Evolutionary conservation across 2,797 vertebrate species (phyloP).

Genomic region (Pelochelys cantorii): DNA sequence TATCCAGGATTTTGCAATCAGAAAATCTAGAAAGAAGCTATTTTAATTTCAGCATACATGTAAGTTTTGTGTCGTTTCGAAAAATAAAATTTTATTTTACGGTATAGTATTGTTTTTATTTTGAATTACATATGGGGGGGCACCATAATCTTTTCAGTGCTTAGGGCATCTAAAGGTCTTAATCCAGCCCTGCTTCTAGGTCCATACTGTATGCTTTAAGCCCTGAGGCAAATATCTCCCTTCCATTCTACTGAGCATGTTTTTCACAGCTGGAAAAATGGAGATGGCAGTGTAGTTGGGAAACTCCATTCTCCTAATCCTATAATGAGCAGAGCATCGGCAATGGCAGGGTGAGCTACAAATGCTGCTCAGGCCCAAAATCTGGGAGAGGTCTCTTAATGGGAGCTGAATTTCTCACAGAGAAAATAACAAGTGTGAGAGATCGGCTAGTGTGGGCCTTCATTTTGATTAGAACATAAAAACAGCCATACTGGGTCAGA

Average conservation of each 20-base stretch:
- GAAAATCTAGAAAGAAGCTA: no score
- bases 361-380: not conserved
- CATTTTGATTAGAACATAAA: not conserved
- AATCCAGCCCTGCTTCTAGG: not conserved
- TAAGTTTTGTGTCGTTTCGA: no score
- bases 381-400: not conserved
- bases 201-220: not conserved
- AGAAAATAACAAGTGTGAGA: not conserved
- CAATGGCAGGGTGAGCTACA: not conserved
- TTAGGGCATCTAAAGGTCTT: no score
- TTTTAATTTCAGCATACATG: no score
- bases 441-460: not conserved
- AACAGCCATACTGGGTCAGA: no score
- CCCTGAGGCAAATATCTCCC: not conserved
- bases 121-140: no score
- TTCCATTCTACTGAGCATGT: no score
- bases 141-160: no score
- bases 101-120: no score
- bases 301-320: not conserved
- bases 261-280: no score
- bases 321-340: not conserved
- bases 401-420: not conserved
- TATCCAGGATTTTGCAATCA: no score
- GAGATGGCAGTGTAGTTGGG: not conserved
- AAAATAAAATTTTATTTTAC: no score